Percentiles rank a stretch among this genome's conserved stretches.
Conservation (phyloP, 2,888 invertebrate species). For the Steromphala cineraria region DNA sequence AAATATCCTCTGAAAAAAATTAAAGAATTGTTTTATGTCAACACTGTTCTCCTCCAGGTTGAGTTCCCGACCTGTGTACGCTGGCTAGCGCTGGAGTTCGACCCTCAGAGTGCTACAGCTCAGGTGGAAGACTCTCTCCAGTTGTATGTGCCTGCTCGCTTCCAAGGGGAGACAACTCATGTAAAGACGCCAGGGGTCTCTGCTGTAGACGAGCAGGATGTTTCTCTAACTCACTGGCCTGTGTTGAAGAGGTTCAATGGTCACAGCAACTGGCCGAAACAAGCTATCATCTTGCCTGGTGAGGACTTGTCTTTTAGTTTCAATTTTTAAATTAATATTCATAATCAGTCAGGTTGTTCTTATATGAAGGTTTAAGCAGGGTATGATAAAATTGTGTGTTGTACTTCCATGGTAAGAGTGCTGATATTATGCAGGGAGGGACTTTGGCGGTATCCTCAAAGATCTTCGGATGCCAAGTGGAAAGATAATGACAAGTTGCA, state of each 20-base stretch:
- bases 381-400: too few species aligned
- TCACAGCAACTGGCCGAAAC: conserved; percentile 89
- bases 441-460: too few species aligned
- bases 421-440: too few species aligned
- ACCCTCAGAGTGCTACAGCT: conserved; percentile 91
- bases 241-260: conserved; percentile 76
- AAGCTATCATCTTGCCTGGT: conserved; percentile 85
- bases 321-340: too few species aligned
- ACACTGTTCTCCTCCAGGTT: conserved; percentile 77
- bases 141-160: conserved; percentile 75
- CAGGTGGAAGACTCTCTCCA: conserved; percentile 91
- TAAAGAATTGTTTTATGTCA: too few species aligned
- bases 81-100: conserved; percentile 96
- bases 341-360: not conserved
- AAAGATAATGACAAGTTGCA: too few species aligned
- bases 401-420: too few species aligned
- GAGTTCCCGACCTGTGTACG: conserved; percentile 91
- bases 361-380: not conserved
- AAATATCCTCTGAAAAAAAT: too few species aligned
- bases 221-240: conserved; percentile 71
- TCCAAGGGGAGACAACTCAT: conserved; percentile 14
- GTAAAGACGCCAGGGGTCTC: conserved; percentile 25
- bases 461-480: too few species aligned
- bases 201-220: conserved; percentile 37
- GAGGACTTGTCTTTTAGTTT: conserved; percentile 29